Percentiles rank a stretch among this genome's conserved stretches.
phyloP scores from a whole-genome alignment of 1,140 invertebrate species.

The Ips typographus region DNA sequence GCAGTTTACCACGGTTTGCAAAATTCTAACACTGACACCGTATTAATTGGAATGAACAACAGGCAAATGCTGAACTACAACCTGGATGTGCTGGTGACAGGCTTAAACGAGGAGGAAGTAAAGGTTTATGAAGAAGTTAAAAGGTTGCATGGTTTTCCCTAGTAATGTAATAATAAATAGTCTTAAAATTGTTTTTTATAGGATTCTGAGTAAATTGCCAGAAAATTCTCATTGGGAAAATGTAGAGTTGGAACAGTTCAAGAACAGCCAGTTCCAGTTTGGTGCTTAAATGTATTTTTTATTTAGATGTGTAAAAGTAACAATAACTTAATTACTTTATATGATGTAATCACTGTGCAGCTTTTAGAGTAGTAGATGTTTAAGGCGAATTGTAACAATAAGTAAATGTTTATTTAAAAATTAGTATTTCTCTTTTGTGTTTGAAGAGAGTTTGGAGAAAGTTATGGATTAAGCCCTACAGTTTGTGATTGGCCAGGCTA shows the following conservation, averaged over 20 bases:
- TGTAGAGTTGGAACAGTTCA: conserved; percentile 50
- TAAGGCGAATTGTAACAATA: too few relatives aligned
- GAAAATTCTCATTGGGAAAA: conserved; percentile 58
- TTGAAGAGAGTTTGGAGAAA: too few relatives aligned
- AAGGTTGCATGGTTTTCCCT: conserved; percentile 23
- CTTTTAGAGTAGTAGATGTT: too few relatives aligned
- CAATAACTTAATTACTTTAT: too few relatives aligned
- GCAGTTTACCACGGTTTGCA: conserved; percentile 67
- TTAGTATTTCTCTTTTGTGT: too few relatives aligned
- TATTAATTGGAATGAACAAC: conserved; percentile 71
- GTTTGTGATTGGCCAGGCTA: too few relatives aligned
- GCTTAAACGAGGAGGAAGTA: conserved; percentile 64
- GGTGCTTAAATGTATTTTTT: too few relatives aligned
- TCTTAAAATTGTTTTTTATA: conserved; percentile 38
- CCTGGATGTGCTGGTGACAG: conserved; percentile 60
- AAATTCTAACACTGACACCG: conserved; percentile 59
- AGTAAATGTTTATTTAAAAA: too few relatives aligned
- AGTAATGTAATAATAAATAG: not conserved
- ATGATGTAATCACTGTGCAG: too few relatives aligned
- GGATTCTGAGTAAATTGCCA: conserved; percentile 51
- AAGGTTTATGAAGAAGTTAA: conserved; percentile 59
- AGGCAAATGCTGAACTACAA: conserved; percentile 62
- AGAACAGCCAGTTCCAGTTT: conserved; percentile 25
- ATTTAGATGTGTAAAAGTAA: too few relatives aligned
- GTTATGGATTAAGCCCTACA: too few relatives aligned